Percentiles rank a stretch among this genome's conserved stretches.
These are phyloP conservation scores for Eupithecia tripunctaria DNA, from an alignment of 2,888 invertebrate species.

Conservation along the genomic window DNA sequence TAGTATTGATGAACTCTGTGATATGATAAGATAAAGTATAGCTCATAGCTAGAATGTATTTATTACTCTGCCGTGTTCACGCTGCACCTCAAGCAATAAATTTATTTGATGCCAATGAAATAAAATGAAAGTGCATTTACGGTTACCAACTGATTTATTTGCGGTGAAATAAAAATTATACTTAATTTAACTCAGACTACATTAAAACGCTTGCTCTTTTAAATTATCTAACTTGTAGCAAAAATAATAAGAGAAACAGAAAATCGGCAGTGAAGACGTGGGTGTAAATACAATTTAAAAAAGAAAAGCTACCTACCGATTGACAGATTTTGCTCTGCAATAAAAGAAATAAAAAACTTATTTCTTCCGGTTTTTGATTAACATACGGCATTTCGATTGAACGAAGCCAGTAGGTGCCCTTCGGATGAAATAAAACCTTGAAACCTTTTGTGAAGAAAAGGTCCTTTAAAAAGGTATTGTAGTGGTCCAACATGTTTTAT, in stretches of 20 bases:
- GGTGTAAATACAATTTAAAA: too few species aligned
- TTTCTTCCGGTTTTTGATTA: too few species aligned
- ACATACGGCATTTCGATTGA: not conserved
- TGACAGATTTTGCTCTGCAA: too few species aligned
- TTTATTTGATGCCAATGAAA: conserved; percentile 30
- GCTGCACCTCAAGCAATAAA: conserved; percentile 33
- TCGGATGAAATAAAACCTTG: not conserved
- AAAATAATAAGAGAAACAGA: not conserved
- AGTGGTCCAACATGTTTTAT: not conserved
- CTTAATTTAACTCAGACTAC: too few species aligned
- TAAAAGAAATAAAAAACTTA: too few species aligned
- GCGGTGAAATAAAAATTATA: too few species aligned
- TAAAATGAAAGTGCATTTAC: conserved; percentile 17
- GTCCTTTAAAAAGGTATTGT: not conserved
- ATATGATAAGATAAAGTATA: too few species aligned
- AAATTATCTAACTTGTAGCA: too few species aligned
- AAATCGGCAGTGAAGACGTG: too few species aligned
- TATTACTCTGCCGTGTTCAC: conserved; percentile 1
- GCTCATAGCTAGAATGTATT: not conserved
- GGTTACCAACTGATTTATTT: conserved; percentile 5
- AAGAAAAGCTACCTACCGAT: too few species aligned
- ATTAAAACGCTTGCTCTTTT: too few species aligned
- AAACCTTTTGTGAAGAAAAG: not conserved
- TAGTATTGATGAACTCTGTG: not conserved
- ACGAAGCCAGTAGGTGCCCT: not conserved